These are phyloP conservation scores for Dromococcyx pavoninus DNA, from an alignment of 2,797 vertebrate species.

Conservation along the genomic window DNA sequence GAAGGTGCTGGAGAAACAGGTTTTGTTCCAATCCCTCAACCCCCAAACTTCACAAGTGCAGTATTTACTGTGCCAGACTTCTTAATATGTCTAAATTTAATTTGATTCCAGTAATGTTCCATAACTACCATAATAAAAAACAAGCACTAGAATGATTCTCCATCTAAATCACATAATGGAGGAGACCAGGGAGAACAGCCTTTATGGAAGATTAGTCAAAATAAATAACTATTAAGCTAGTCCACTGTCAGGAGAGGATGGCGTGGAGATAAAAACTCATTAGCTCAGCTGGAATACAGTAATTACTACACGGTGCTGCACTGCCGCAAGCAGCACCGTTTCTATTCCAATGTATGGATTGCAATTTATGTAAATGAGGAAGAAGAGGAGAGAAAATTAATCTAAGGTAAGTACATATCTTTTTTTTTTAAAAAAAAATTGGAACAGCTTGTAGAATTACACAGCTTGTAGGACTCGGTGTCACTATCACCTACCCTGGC, in stretches of 20 bases:
- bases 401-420: background rate
- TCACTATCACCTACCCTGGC: background rate
- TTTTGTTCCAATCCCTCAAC: slow-evolving; percentile 54
- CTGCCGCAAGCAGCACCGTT: background rate
- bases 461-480: background rate
- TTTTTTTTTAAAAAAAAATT: background rate
- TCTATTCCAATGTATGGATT: background rate
- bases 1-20: slow-evolving; percentile 57
- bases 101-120: slow-evolving; percentile 60
- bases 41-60: slow-evolving; percentile 60
- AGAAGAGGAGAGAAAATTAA: background rate
- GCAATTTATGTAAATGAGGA: slow-evolving; percentile 24
- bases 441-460: background rate
- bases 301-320: slow-evolving; percentile 4
- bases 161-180: slow-evolving; percentile 57
- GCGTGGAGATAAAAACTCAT: slow-evolving; percentile 15
- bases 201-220: slow-evolving; percentile 53
- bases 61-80: slow-evolving; percentile 58
- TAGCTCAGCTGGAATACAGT: slow-evolving; percentile 45
- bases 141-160: slow-evolving; percentile 41
- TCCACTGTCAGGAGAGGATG: slow-evolving; percentile 17
- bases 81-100: slow-evolving; percentile 70
- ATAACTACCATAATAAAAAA: slow-evolving; percentile 61
- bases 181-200: slow-evolving; percentile 5
- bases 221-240: slow-evolving; percentile 56